Base-by-base conservation (phyloP, 1,140 invertebrate genomes). In the Aphidius ervi region DNA sequence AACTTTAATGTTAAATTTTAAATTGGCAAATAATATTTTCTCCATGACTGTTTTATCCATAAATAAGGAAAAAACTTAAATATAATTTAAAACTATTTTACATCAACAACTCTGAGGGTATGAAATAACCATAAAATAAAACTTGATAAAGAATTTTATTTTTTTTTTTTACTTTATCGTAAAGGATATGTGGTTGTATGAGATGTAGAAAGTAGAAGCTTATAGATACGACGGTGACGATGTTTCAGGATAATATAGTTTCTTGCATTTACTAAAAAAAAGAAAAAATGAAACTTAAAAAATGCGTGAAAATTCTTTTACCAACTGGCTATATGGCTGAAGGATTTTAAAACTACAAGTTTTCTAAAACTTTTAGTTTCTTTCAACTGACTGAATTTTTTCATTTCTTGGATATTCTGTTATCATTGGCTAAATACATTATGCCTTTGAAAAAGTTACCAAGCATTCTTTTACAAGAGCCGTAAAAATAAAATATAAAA, bases 111-210 rank as follows among this genome's bases (percentile, higher is more conserved):
- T 45, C 10, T 45, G 43, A 45, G 55, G 60, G 61, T 66, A 68
- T 64, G 60, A 68, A 68, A 68, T 68, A 68, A 68, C 63, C 67
- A 68, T 68, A 59, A 59, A 49, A 61, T 63, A 63, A 63, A 68
- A 68, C 65, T 68, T 65, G 65, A 66, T 68, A 68, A 68, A 54
- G 58, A 49, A 64, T 53, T 68, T 66, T 65, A 63, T 57, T 60
- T 64, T 52, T 31, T 31, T 31, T 31, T 31, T 31, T 31, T 31
- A 1, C 23, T 31, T 31, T 31, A 31, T 31, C 23, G 23, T 31
- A 31, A 16, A 16, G 16, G 16, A 16, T 31, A 4, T 31, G 23
- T 4, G 23, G 2, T 48, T n/a, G 46, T n/a, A n/a, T 48, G 16
- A 48, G 46, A 9, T 48, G 16, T 48, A n/a, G 7, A 16, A 20